These are phyloP conservation scores for Cinclus mexicanus DNA, from an alignment of 2,113 vertebrate species.

Conservation along the genomic window DNA sequence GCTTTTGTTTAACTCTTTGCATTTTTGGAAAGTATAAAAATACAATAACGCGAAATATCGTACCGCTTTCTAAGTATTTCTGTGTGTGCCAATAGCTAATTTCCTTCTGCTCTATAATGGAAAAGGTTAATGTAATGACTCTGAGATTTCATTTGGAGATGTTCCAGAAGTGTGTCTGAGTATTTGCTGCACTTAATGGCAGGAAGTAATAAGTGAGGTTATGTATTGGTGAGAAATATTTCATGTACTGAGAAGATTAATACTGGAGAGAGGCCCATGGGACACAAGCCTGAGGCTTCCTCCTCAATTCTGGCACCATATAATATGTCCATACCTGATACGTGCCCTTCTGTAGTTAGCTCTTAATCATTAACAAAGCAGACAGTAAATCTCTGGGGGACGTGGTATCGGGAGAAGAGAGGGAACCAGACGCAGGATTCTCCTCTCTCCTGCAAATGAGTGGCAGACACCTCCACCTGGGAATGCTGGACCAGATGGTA, in stretches of 20 bases:
- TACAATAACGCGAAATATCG: background rate
- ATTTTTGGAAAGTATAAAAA: background rate
- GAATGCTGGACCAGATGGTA: background rate
- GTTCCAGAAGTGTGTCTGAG: slow-evolving; percentile 43
- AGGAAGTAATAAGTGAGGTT: slow-evolving; percentile 57
- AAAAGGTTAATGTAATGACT: slow-evolving; percentile 60
- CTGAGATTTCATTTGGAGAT: slow-evolving; percentile 46
- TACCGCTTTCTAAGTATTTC: slow-evolving; percentile 13
- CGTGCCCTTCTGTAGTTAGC: slow-evolving; percentile 53
- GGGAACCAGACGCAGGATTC: background rate
- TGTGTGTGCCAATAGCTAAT: slow-evolving; percentile 44
- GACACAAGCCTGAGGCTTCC: slow-evolving; percentile 50
- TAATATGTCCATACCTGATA: slow-evolving; percentile 38
- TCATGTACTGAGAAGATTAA: slow-evolving; percentile 54
- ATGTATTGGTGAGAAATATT: slow-evolving; percentile 60
- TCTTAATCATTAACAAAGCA: slow-evolving; percentile 62
- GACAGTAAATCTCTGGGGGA: slow-evolving; percentile 9
- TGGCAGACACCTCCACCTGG: background rate
- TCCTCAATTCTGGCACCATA: slow-evolving; percentile 41
- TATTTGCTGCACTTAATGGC: slow-evolving; percentile 43
- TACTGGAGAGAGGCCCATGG: slow-evolving; percentile 49
- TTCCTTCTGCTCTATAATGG: slow-evolving; percentile 33
- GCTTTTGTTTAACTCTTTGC: slow-evolving; percentile 40
- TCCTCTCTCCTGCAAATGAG: background rate
- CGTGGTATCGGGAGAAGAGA: background rate